Conservation (phyloP, 2,113 vertebrate genomes). For the Cephalophus harveyi region DNA sequence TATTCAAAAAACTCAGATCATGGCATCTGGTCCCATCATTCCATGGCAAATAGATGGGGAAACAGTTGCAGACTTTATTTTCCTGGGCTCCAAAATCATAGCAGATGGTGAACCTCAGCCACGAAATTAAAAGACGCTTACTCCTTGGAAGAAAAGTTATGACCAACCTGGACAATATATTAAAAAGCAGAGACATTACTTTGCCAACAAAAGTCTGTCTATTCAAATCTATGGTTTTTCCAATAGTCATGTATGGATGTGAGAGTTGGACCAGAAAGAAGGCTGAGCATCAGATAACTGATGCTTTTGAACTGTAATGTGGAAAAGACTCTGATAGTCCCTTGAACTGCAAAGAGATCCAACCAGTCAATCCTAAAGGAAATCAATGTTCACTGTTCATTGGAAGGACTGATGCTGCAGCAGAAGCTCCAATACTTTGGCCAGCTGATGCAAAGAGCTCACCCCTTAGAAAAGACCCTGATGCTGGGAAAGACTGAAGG, state of each 20-base stretch:
- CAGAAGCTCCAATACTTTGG: neutral
- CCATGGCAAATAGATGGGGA: neutral
- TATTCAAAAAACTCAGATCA: neutral
- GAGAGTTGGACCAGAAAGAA: neutral
- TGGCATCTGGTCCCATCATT: neutral
- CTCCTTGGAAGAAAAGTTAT: neutral
- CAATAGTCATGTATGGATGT: neutral
- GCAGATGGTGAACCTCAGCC: neutral
- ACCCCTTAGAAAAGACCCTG: neutral
- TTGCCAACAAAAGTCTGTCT: fast-evolving
- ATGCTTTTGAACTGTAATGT: neutral
- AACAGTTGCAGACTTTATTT: neutral
- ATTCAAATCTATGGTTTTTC: neutral
- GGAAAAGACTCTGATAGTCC: neutral
- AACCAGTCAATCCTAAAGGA: neutral
- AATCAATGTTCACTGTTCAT: neutral
- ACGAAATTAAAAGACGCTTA: neutral
- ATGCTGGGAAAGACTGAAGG: neutral
- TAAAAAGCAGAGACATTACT: neutral
- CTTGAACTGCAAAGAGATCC: neutral
- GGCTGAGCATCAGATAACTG: neutral
- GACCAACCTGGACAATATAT: neutral
- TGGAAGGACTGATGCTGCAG: neutral
- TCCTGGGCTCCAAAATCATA: neutral
- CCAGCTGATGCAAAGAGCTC: neutral